Evolutionary conservation across 2,797 vertebrate species (phyloP), one percentile per base, ranked within the genome.

Genomic region (Sebastes nivosus): DNA sequence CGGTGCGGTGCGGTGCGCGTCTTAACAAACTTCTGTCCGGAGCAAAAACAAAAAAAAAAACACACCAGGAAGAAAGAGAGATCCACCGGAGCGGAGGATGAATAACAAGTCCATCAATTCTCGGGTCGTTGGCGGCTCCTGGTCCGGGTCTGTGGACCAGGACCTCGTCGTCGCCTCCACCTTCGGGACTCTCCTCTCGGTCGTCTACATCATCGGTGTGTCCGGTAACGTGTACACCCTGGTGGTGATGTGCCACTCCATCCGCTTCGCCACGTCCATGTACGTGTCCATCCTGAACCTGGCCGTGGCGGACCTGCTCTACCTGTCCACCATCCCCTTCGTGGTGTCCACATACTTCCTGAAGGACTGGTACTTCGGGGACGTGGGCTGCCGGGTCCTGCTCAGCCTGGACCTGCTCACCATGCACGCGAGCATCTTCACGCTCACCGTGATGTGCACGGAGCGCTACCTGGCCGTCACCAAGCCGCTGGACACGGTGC

Each of bases 361-460:
- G 1, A 97, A 97, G 92, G 97, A 98, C 96, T 98, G 97, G 97
- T 97, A 97, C 95, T 98, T 98, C 82, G 97, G 97, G 46, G 97
- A 97, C 54, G 93, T 97, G 79, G 97, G 97, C 1, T 98, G 97
- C 91, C 95, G 97, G 89, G 94, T 98, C 58, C 94, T 98, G 79
- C 95, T 98, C 69, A 97, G 97, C 93, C 93, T 98, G 89, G 97
- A 98, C 94, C 95, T 98, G n/a, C 96, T 98, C 78, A 98, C 97
- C 93, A 98, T 98, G 97, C 97, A 98, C 85, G 97, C 97, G 75
- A 97, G 97, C 95, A 97, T 98, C 93, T 98, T 98, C 90, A 98
- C 97, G 1, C 96, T 98, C 12, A 97, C 97, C 0, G 96, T 97
- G 16, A 97, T 98, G 97, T 97, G 97, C 94, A 94, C 95, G 60